A percentile compares a stretch with the other conserved stretches of the same genome.
Conservation (phyloP, 2,888 invertebrate species). For the Silvanus unidentatus region DNA sequence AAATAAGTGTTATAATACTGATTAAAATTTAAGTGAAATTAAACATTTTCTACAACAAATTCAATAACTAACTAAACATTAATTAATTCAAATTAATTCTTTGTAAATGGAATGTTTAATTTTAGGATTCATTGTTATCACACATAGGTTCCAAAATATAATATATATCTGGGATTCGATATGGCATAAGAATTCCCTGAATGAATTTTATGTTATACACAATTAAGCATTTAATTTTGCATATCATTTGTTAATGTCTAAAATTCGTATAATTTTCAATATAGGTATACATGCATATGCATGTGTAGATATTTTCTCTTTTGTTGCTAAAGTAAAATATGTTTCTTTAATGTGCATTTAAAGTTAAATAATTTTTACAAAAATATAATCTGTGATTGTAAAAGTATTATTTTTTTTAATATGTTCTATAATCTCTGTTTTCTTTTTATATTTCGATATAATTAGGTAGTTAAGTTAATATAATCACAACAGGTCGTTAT, state of each 20-base stretch:
- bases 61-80: no score
- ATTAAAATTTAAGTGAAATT: no score
- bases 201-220: neutral
- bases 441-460: neutral
- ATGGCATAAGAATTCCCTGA: constrained; percentile 5
- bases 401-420: neutral
- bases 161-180: neutral
- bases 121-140: neutral
- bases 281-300: no score
- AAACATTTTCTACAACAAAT: no score
- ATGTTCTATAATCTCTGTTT: neutral
- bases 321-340: neutral
- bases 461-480: neutral
- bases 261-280: neutral
- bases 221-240: no score
- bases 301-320: neutral
- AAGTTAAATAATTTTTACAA: constrained; percentile 5
- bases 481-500: constrained; percentile 2
- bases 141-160: neutral
- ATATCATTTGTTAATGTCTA: no score
- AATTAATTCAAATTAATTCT: no score
- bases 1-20: no score
- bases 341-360: neutral
- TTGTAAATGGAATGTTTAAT: neutral
- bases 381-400: constrained; percentile 4